phyloP scores from a whole-genome alignment of 2,113 vertebrate genomes.

The Empidonax alnorum region DNA sequence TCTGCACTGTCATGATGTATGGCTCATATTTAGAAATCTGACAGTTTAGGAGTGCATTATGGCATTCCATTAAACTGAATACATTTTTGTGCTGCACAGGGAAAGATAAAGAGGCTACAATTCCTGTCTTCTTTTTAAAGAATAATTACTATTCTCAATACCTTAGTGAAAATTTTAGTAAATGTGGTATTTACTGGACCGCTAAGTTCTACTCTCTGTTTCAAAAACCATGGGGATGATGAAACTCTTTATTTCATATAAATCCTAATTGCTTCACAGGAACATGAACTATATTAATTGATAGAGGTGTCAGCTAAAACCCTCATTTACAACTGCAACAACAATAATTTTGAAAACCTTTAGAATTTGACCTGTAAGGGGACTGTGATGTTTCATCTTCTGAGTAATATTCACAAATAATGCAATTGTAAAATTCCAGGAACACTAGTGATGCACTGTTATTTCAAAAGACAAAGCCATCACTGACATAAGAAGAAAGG shows the following conservation, averaged over 20 bases:
- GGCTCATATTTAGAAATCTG: slow-evolving; percentile 54
- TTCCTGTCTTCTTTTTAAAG: slow-evolving; percentile 19
- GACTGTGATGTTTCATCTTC: slow-evolving; percentile 39
- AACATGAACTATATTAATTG: slow-evolving; percentile 16
- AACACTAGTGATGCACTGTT: background rate
- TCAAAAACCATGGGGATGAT: slow-evolving; percentile 30
- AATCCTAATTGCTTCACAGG: slow-evolving; percentile 18
- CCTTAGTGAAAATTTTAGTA: background rate
- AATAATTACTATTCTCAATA: slow-evolving; percentile 2
- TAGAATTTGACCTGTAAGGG: slow-evolving; percentile 44
- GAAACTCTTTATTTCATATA: background rate
- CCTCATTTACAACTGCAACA: background rate
- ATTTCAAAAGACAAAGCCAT: background rate
- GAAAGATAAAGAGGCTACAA: slow-evolving; percentile 36
- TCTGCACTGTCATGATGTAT: slow-evolving; percentile 43
- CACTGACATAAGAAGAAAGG: background rate
- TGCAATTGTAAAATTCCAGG: background rate
- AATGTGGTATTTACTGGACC: background rate
- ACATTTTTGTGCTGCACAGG: slow-evolving; percentile 17
- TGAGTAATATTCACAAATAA: background rate
- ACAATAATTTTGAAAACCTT: slow-evolving; percentile 52
- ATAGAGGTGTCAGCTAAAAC: slow-evolving; percentile 1
- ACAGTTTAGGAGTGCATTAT: slow-evolving; percentile 32
- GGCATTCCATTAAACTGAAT: slow-evolving; percentile 46
- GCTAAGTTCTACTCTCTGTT: slow-evolving; percentile 3